Percentiles rank a stretch among this genome's conserved stretches.
These are phyloP conservation scores for Sapajus apella DNA, from an alignment of 2,113 vertebrate genomes.

Conservation along the genomic window DNA sequence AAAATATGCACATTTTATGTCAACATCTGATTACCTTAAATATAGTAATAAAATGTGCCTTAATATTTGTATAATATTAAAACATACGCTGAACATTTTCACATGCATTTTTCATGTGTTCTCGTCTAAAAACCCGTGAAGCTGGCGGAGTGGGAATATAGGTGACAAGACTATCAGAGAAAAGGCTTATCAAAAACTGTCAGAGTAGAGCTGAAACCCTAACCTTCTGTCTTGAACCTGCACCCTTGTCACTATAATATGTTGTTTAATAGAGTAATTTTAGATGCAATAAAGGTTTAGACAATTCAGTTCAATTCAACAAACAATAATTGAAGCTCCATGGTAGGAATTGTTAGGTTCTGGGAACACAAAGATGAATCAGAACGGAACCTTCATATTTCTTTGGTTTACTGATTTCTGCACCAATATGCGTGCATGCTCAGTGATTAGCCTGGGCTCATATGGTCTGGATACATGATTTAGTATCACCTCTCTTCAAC, in stretches of 20 bases:
- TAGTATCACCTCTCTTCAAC: neutral
- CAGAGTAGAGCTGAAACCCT: neutral
- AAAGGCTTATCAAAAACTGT: neutral
- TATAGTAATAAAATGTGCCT: conserved; percentile 13
- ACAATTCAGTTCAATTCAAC: neutral
- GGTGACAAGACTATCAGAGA: neutral
- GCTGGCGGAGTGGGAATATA: neutral
- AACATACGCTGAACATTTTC: conserved; percentile 29
- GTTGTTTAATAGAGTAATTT: neutral
- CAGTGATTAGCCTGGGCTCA: neutral
- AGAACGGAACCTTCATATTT: neutral
- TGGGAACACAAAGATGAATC: neutral
- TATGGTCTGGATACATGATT: neutral
- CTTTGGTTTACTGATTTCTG: neutral
- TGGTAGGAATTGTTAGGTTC: neutral
- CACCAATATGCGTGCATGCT: neutral
- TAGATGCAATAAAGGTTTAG: neutral
- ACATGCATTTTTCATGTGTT: neutral
- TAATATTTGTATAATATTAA: conserved; percentile 23
- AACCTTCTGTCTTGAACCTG: neutral
- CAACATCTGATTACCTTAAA: conserved; percentile 23
- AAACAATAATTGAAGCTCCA: neutral
- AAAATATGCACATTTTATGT: neutral
- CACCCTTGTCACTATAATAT: neutral
- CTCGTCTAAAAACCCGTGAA: neutral